Conservation (phyloP, 2,113 vertebrate genomes). For the Nipponia nippon region DNA sequence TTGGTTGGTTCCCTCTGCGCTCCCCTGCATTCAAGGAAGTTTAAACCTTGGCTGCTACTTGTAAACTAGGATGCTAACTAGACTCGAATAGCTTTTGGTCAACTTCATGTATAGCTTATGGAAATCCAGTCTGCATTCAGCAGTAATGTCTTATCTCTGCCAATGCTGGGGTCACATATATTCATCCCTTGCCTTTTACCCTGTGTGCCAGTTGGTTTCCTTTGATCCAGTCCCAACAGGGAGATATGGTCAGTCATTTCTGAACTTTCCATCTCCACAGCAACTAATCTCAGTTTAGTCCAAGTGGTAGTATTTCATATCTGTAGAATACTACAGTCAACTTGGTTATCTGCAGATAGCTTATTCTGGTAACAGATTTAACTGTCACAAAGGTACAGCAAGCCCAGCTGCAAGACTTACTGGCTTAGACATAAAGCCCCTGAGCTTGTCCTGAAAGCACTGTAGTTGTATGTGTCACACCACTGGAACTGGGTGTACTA, state of each 20-base stretch:
- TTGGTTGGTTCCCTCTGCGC: no score
- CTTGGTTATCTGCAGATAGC: background rate
- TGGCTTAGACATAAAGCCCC: background rate
- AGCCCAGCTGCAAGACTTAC: background rate
- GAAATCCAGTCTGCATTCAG: background rate
- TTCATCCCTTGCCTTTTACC: background rate
- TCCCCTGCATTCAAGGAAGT: background rate
- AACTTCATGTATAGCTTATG: background rate
- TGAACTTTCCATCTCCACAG: background rate
- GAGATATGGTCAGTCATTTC: background rate
- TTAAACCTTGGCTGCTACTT: background rate
- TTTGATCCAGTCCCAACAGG: background rate
- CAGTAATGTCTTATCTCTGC: accelerated
- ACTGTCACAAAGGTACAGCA: background rate
- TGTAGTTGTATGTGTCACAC: background rate
- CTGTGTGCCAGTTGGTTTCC: background rate
- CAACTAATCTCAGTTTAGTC: background rate
- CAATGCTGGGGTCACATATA: background rate
- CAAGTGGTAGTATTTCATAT: background rate
- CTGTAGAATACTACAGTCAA: background rate
- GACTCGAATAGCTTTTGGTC: background rate
- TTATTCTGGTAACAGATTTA: background rate
- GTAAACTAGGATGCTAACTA: background rate
- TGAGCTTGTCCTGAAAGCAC: background rate
- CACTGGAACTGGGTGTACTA: background rate